A percentile compares a stretch with the other conserved stretches of the same genome.
These are phyloP conservation scores for Catonia carolina DNA, from an alignment of 2,888 invertebrate species.

Conservation along the genomic window DNA sequence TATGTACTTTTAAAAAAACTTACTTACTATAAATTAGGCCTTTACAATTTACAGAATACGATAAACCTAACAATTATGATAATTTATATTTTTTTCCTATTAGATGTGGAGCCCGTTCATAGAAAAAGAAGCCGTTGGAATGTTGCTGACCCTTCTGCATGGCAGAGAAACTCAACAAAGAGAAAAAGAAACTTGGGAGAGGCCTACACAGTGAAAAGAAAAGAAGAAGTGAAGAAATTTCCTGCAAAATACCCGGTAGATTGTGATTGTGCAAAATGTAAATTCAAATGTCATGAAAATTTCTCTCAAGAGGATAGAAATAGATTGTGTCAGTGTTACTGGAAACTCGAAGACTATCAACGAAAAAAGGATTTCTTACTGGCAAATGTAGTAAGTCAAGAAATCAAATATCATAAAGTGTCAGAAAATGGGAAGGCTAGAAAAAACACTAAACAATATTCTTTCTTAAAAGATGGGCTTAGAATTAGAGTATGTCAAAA, in stretches of 20 bases:
- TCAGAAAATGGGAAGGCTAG: no score
- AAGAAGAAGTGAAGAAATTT: slow-evolving; percentile 6
- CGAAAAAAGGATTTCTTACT: slow-evolving; percentile 5
- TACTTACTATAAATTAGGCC: no score
- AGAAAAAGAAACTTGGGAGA: slow-evolving; percentile 5
- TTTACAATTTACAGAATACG: background rate
- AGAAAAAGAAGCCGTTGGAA: slow-evolving; percentile 6
- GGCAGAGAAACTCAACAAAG: slow-evolving; percentile 8
- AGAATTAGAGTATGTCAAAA: slow-evolving; percentile 7
- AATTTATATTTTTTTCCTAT: slow-evolving; percentile 1
- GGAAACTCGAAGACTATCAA: no score
- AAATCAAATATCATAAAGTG: no score
- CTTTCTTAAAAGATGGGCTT: slow-evolving; percentile 1
- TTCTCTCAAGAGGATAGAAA: slow-evolving; percentile 9
- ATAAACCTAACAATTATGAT: background rate
- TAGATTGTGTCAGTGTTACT: slow-evolving; percentile 1
- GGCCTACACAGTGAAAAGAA: slow-evolving; percentile 1
- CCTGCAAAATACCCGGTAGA: slow-evolving; percentile 4
- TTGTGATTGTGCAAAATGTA: slow-evolving; percentile 7
- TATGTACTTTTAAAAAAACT: no score
- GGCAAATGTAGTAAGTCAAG: slow-evolving; percentile 4
- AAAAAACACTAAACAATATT: no score
- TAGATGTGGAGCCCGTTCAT: background rate
- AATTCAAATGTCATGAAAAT: slow-evolving; percentile 2
- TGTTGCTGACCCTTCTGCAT: slow-evolving; percentile 7